Conservation (phyloP, 92 coral and sea anemone species). For the Pocillopora grandis region DNA sequence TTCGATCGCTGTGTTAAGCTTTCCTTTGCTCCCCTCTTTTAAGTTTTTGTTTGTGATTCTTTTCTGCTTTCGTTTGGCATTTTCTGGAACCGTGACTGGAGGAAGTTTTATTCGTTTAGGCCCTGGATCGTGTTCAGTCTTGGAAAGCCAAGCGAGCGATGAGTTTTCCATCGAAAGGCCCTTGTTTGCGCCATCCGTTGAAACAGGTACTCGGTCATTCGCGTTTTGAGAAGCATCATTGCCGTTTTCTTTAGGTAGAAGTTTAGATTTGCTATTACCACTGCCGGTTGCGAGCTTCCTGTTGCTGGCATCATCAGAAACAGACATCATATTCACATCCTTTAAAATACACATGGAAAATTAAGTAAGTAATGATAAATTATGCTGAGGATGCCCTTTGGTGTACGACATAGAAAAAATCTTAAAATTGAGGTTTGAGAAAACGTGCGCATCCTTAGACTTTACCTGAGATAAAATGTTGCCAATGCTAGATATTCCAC, state of each 20-base stretch:
- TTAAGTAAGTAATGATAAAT: neutral
- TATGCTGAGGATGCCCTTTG: neutral
- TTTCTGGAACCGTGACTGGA: slow-evolving; percentile 10
- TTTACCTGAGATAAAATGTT: no score
- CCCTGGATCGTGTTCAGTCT: neutral
- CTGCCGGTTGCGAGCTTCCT: neutral
- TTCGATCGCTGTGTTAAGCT: slow-evolving; percentile 13
- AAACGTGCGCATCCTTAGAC: no score
- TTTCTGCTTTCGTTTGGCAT: slow-evolving; percentile 5
- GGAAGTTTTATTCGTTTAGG: slow-evolving; percentile 22
- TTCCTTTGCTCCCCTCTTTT: slow-evolving; percentile 7
- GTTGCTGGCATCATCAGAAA: neutral
- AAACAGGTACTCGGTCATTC: neutral
- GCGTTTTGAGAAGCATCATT: neutral
- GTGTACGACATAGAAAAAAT: no score
- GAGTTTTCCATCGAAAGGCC: neutral
- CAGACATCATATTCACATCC: slow-evolving; percentile 5
- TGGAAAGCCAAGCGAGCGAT: slow-evolving; percentile 26
- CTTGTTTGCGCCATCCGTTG: neutral
- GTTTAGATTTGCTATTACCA: neutral
- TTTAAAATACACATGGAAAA: neutral
- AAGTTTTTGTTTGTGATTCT: neutral
- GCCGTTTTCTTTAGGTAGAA: neutral
- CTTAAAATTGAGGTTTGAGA: no score
- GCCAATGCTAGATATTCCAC: no score